Conservation (phyloP, 2,113 vertebrate genomes). For the Motacilla alba region DNA sequence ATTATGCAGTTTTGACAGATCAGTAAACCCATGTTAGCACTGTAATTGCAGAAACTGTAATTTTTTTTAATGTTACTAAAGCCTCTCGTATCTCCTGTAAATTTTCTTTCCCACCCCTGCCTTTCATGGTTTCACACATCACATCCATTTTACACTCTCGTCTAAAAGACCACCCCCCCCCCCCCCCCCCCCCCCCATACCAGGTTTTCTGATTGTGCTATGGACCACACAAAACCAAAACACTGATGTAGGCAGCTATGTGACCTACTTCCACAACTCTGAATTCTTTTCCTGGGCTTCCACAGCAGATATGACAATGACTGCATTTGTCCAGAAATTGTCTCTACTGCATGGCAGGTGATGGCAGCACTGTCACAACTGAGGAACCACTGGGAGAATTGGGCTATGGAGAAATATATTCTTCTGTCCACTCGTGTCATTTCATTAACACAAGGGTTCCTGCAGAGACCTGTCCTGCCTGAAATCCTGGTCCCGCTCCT, state of each 20-base stretch:
- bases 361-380: not conserved
- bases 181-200: too few species aligned
- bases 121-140: not conserved
- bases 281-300: not conserved
- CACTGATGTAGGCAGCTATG: fast-evolving
- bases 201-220: not conserved
- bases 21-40: fast-evolving
- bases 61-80: not conserved
- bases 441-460: fast-evolving
- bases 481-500: not conserved
- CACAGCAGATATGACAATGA: not conserved
- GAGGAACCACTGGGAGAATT: not conserved
- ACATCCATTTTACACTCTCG: not conserved
- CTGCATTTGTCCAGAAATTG: not conserved
- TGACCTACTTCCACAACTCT: not conserved
- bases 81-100: not conserved
- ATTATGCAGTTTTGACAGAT: not conserved
- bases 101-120: not conserved
- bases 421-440: not conserved
- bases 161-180: not conserved
- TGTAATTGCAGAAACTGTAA: not conserved
- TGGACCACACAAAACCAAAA: not conserved
- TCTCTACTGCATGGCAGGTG: not conserved
- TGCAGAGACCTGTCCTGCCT: not conserved
- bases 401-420: not conserved